Percentiles rank a stretch among this genome's conserved stretches.
Evolutionary conservation across 2,113 vertebrate species (phyloP).

Genomic region (Pachycephala philippinensis): DNA sequence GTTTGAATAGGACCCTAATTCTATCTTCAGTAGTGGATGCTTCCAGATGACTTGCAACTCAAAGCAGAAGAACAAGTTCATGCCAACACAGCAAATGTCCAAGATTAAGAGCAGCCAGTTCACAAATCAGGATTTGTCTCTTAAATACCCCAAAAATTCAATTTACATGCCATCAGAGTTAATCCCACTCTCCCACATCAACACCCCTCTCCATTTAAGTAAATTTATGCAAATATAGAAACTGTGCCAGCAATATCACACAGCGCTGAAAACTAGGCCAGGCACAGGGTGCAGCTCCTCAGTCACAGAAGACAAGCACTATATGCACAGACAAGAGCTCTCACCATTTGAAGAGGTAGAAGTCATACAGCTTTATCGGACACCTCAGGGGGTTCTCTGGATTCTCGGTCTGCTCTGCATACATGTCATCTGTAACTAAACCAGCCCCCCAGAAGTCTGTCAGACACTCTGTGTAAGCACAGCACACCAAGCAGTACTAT

Average conservation of each 20-base stretch:
- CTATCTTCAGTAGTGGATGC: not conserved
- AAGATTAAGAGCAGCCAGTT: not conserved
- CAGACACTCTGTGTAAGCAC: not conserved
- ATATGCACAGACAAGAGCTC: not conserved
- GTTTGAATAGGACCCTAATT: not conserved
- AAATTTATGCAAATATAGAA: not conserved
- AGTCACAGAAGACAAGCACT: not conserved
- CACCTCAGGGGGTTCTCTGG: conserved; percentile 96
- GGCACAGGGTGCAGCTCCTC: not conserved
- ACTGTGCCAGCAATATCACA: not conserved
- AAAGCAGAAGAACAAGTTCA: not conserved
- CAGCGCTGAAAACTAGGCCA: not conserved
- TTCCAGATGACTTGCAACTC: not conserved
- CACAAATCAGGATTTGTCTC: conserved; percentile 22
- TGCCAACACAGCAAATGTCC: not conserved
- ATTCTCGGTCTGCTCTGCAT: conserved; percentile 95
- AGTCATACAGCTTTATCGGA: conserved; percentile 99
- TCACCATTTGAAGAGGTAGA: conserved; percentile 99
- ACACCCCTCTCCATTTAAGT: not conserved
- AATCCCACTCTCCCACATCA: not conserved
- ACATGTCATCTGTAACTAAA: conserved; percentile 97
- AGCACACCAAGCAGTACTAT: not conserved
- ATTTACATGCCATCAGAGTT: not conserved
- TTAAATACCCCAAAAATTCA: not conserved
- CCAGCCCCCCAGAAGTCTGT: conserved; percentile 6